Base-by-base conservation (phyloP, 2,113 vertebrate genomes). In the Cyphomyrus discorhynchus region DNA sequence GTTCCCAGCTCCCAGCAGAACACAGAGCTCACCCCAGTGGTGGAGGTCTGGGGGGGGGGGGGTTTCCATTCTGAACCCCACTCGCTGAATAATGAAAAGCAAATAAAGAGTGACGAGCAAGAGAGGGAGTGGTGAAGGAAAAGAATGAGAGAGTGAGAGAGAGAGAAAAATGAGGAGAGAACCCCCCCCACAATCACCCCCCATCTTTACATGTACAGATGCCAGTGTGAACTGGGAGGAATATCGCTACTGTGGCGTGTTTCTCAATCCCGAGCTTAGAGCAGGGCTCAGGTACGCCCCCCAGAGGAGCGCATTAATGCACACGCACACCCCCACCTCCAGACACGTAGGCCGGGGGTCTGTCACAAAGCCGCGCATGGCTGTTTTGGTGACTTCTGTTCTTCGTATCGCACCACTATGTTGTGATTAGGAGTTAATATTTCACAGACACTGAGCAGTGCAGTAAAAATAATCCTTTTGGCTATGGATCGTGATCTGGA, bases 191-290 rank as follows among this genome's bases (percentile, higher is more conserved):
- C 52, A 70, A 39, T 17, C 31, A 17, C 35, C 31, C 74, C 15
- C 74, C 27, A 17, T 42, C 74, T 35, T 46, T 42, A 45, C 45
- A 84, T 84, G 42, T 47, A 47, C 82, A n/a, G 83, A 21, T 93
- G 92, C 93, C 91, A 92, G 50, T 90, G 91, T 89, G 93, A 93
- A 93, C 94, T 92, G 91, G 46, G 58, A 93, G 92, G 90, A 93
- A 92, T 93, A 93, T 90, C 93, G 94, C 92, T 90, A 93, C 93
- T 93, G 93, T 92, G 93, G 92, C 92, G 91, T 95, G 94, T 94
- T 95, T 94, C 94, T 94, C 94, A 95, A 95, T 95, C 94, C 95
- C 92, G 93, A 93, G 94, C 93, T 95, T 95, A 95, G 93, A 92
- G 90, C 93, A 84, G 70, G 89, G 88, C 87, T 70, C n/a, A 13